Conservation (phyloP, 1,140 invertebrate species). For the Procambarus clarkii region DNA sequence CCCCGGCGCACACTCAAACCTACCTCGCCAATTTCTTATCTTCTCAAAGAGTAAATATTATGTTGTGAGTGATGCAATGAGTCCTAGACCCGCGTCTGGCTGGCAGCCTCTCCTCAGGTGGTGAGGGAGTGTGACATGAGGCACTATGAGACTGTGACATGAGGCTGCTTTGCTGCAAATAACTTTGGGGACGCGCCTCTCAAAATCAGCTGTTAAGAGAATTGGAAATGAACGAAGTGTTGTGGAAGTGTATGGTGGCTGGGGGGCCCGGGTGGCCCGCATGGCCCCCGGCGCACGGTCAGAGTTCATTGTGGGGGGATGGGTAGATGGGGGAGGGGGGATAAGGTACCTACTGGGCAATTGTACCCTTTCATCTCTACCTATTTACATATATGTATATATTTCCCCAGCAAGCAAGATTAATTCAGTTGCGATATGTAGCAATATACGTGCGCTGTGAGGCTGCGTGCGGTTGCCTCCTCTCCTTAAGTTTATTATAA, state of each 20-base stretch:
- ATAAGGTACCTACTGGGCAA: not conserved
- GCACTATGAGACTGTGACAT: not conserved
- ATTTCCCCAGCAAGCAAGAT: not conserved
- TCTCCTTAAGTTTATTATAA: not conserved
- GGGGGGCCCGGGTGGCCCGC: not conserved
- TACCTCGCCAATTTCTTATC: not conserved
- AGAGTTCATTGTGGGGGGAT: slow-evolving; percentile 8
- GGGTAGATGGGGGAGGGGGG: not conserved
- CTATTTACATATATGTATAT: not conserved
- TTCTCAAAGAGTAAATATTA: not conserved
- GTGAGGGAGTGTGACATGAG: not conserved
- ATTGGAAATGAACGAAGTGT: not conserved
- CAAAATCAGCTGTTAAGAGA: not conserved
- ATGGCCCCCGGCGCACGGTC: not conserved
- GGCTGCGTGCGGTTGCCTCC: not conserved
- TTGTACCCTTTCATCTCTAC: not conserved
- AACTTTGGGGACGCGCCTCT: not conserved
- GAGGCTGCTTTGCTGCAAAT: not conserved
- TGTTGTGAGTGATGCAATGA: not conserved
- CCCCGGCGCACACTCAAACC: not conserved
- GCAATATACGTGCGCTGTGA: not conserved
- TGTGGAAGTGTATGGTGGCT: not conserved
- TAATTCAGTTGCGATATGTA: not conserved
- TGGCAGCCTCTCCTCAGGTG: not conserved
- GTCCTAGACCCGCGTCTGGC: not conserved